phyloP scores from a whole-genome alignment of 2,797 vertebrate species.

The Macroramphosus scolopax region DNA sequence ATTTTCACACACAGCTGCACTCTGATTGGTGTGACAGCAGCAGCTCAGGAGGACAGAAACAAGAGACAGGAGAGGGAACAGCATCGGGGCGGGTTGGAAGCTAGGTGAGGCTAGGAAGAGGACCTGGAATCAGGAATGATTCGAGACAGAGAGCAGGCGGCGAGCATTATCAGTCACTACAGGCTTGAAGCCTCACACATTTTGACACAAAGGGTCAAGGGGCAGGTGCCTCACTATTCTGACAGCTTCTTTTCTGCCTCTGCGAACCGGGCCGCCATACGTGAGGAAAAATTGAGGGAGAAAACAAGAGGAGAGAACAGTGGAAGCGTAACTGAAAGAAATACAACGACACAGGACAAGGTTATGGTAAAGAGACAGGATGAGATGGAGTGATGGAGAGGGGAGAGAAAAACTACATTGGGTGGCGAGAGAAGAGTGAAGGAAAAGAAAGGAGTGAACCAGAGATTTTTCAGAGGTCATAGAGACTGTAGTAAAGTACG shows the following conservation, averaged over 20 bases:
- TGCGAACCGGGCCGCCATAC: no score
- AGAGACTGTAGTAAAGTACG: slow-evolving; percentile 22
- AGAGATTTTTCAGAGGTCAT: slow-evolving; percentile 46
- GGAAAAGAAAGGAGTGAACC: slow-evolving; percentile 24
- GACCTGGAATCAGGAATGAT: slow-evolving; percentile 28
- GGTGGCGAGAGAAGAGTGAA: slow-evolving; percentile 11
- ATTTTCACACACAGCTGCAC: slow-evolving; percentile 50
- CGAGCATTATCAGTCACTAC: background rate
- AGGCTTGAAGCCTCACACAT: slow-evolving; percentile 10
- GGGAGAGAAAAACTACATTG: slow-evolving; percentile 9
- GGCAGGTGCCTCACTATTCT: slow-evolving; percentile 23
- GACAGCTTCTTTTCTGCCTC: slow-evolving; percentile 7
- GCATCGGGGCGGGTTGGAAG: slow-evolving; percentile 16
- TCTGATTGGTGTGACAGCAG: slow-evolving; percentile 57
- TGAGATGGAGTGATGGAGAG: slow-evolving; percentile 24
- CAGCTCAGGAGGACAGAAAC: slow-evolving; percentile 24
- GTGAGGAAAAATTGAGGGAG: slow-evolving; percentile 1
- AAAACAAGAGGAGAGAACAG: background rate
- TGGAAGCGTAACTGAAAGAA: slow-evolving; percentile 2
- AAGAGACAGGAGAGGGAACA: slow-evolving; percentile 23
- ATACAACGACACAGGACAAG: slow-evolving; percentile 5
- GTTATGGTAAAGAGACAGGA: no score
- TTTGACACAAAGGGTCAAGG: slow-evolving; percentile 33
- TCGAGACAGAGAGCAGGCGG: slow-evolving; percentile 1
- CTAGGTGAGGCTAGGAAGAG: slow-evolving; percentile 9